Evolutionary conservation across 2,888 invertebrate species (phyloP).

Genomic region (Muscina levida): DNA sequence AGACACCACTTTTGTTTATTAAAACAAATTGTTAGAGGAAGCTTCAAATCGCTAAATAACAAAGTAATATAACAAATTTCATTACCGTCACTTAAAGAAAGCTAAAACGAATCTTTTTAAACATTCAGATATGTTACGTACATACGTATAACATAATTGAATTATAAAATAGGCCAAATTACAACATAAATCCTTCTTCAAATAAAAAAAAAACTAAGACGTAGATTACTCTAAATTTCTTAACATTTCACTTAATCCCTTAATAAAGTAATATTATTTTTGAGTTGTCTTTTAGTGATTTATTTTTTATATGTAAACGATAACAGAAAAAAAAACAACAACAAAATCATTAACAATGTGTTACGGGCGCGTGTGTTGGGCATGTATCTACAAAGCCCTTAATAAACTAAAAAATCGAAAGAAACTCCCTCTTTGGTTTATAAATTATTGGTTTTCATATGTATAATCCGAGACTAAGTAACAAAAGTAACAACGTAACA

Average conservation of each 20-base stretch:
- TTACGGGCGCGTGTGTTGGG: background rate
- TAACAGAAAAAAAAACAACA: background rate
- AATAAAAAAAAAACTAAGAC: too few species aligned
- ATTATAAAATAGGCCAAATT: too few species aligned
- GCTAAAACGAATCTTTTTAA: too few species aligned
- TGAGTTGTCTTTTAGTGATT: background rate
- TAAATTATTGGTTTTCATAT: constrained; percentile 31
- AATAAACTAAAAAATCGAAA: constrained; percentile 4
- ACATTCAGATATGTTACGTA: too few species aligned
- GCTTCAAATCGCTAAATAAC: too few species aligned
- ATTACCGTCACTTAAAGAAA: too few species aligned
- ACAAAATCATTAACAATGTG: constrained; percentile 10
- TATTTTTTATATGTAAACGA: background rate
- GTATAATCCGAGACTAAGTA: background rate
- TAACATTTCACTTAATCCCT: background rate
- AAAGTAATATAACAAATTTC: too few species aligned
- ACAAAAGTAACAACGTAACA: constrained; percentile 21
- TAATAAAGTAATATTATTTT: constrained; percentile 6
- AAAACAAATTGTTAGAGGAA: too few species aligned
- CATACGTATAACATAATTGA: too few species aligned
- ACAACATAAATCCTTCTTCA: too few species aligned
- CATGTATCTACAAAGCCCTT: background rate
- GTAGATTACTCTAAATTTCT: constrained; percentile 18
- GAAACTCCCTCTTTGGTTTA: constrained; percentile 28
- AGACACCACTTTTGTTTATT: too few species aligned